Evolutionary conservation across 1,140 invertebrate species (phyloP).

Genomic region (Scaptomyza graminum): DNA sequence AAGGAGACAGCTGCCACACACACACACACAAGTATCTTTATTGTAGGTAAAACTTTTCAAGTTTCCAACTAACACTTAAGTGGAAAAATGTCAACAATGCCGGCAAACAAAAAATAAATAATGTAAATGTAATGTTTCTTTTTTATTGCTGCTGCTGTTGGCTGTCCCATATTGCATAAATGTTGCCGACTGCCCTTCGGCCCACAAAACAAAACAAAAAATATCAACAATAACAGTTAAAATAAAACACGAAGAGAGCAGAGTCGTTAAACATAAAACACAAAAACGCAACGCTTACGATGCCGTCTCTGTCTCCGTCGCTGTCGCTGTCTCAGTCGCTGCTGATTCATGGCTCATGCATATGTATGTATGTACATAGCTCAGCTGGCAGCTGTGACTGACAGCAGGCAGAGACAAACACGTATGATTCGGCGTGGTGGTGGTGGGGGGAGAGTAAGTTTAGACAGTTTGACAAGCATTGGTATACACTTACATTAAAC

Average conservation of each 20-base stretch:
- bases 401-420: not conserved
- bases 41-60: slow-evolving; percentile 13
- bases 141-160: slow-evolving; percentile 24
- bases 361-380: not conserved
- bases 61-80: slow-evolving; percentile 15
- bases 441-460: slow-evolving; percentile 9
- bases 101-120: slow-evolving; percentile 7
- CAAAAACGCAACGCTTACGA: slow-evolving; percentile 31
- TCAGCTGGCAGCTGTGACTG: slow-evolving; percentile 39
- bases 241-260: not conserved
- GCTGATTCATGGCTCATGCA: slow-evolving; percentile 42
- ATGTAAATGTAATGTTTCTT: not conserved
- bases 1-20: slow-evolving; percentile 16
- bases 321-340: slow-evolving; percentile 7
- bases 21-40: no score
- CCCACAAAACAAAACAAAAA: slow-evolving; percentile 12
- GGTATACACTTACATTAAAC: slow-evolving; percentile 36
- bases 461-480: slow-evolving; percentile 24
- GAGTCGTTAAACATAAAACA: slow-evolving; percentile 16
- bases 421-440: not conserved
- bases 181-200: slow-evolving; percentile 11
- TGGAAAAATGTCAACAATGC: slow-evolving; percentile 15
- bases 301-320: slow-evolving; percentile 5
- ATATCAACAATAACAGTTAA: slow-evolving; percentile 7
- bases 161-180: slow-evolving; percentile 46